Evolutionary conservation across 2,113 vertebrate species (phyloP).

Genomic region (Pseudonaja textilis): DNA sequence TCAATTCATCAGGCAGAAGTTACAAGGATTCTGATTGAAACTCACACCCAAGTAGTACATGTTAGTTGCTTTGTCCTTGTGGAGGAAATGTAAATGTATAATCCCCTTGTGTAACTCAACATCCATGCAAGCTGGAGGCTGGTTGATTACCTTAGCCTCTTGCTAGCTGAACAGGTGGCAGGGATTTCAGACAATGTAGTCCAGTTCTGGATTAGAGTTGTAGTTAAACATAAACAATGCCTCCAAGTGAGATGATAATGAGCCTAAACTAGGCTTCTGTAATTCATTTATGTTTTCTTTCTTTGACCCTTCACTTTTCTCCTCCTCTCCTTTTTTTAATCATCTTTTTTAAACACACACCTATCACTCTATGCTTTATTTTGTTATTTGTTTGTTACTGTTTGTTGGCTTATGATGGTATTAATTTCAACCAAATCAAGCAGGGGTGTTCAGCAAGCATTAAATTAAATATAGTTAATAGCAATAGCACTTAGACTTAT

Average conservation of each 20-base stretch:
- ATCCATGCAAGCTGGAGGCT: background rate
- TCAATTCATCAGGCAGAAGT: background rate
- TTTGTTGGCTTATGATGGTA: background rate
- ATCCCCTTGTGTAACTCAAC: background rate
- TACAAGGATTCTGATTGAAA: background rate
- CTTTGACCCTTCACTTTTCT: background rate
- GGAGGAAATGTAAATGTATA: background rate
- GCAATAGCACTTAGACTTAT: no score
- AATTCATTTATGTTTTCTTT: background rate
- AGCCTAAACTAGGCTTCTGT: background rate
- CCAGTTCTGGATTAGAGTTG: background rate
- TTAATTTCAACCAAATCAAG: background rate
- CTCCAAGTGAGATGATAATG: background rate
- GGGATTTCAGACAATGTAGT: background rate
- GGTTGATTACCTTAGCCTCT: background rate
- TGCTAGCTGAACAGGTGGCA: background rate
- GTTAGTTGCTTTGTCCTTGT: background rate
- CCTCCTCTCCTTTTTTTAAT: background rate
- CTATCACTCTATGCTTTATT: background rate
- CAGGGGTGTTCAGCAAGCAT: background rate
- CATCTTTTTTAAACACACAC: background rate
- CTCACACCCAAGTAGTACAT: background rate
- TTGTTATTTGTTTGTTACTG: background rate
- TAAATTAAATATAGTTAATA: background rate
- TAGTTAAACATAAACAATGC: background rate